These are phyloP conservation scores for Sebastes steindachneri DNA, from an alignment of 2,797 vertebrate species.

Conservation along the genomic window DNA sequence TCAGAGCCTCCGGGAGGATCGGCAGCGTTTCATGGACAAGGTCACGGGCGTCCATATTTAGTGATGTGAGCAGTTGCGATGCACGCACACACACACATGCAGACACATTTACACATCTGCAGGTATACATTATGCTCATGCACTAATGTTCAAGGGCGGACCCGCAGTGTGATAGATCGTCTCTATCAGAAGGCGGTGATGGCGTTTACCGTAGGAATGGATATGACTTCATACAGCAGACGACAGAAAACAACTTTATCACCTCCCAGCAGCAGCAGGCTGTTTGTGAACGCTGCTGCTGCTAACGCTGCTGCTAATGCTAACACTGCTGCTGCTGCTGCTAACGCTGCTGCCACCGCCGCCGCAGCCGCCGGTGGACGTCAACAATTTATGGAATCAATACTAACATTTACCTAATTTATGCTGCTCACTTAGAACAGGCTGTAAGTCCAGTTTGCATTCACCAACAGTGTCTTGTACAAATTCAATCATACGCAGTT, in stretches of 20 bases:
- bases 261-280: neutral
- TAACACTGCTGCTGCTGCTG: neutral
- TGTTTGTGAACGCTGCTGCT: neutral
- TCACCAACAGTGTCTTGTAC: neutral
- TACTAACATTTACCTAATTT: neutral
- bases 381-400: neutral
- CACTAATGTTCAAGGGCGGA: neutral
- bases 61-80: neutral
- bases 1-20: slow-evolving; percentile 24
- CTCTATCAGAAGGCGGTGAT: slow-evolving; percentile 7
- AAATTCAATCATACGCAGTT: neutral
- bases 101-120: slow-evolving; percentile 5
- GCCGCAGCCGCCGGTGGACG: neutral
- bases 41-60: slow-evolving; percentile 15
- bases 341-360: neutral
- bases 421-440: neutral
- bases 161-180: slow-evolving; percentile 18
- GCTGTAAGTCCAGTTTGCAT: neutral
- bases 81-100: neutral
- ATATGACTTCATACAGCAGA: slow-evolving; percentile 16
- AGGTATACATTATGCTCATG: neutral
- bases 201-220: slow-evolving; percentile 16
- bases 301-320: neutral
- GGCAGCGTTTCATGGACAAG: neutral
- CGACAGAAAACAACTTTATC: slow-evolving; percentile 22